phyloP scores from a whole-genome alignment of 2,797 vertebrate species.

The Numenius phaeopus region DNA sequence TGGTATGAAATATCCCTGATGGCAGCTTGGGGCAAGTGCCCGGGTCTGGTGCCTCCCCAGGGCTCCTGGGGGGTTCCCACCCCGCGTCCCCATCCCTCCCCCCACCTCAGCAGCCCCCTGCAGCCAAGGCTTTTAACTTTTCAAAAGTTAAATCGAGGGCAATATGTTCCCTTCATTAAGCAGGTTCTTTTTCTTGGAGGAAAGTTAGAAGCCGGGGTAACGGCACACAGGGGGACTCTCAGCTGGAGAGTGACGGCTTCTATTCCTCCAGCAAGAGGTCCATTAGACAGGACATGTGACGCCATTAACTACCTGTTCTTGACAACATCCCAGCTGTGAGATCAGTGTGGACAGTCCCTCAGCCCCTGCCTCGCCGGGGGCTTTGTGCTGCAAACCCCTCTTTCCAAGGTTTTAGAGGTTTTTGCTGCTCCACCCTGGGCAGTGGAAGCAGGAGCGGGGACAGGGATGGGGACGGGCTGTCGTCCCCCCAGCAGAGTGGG shows the following conservation, averaged over 20 bases:
- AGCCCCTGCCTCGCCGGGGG: neutral
- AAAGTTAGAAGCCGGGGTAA: neutral
- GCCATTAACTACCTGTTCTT: neutral
- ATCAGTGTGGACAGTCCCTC: neutral
- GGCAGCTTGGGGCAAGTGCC: neutral
- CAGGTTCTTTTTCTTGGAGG: neutral
- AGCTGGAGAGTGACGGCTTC: neutral
- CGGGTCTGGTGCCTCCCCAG: neutral
- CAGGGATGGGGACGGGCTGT: neutral
- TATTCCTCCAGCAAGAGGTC: neutral
- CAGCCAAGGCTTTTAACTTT: neutral
- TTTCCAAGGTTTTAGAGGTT: neutral
- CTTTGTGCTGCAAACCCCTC: neutral
- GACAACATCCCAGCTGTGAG: neutral
- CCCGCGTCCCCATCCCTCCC: too few relatives aligned
- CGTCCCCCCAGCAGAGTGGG: fast-evolving
- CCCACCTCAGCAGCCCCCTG: neutral
- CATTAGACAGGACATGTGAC: neutral
- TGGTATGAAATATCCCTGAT: too few relatives aligned
- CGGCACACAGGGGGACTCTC: neutral
- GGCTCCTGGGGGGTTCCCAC: neutral
- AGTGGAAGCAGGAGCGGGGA: neutral
- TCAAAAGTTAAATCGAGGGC: constrained; percentile 4
- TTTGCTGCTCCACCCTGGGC: neutral
- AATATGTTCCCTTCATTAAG: neutral